A percentile compares a stretch with the other conserved stretches of the same genome.
Conservation (phyloP, 2,888 invertebrate genomes). For the Tenthredo livida region DNA sequence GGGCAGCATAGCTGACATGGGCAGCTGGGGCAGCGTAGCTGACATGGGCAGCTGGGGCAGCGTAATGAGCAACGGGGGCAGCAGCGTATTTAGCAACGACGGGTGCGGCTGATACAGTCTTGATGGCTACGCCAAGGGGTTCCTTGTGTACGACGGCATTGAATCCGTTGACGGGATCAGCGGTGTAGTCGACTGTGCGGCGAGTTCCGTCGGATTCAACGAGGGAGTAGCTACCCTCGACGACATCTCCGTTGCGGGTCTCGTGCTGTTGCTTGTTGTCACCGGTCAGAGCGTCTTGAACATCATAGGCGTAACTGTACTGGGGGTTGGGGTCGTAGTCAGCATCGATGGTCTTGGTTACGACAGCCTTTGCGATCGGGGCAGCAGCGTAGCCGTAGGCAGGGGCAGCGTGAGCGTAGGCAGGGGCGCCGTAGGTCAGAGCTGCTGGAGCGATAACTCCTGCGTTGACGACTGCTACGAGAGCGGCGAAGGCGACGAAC, state of each 20-base stretch:
- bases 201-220: conserved; percentile 66
- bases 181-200: conserved; percentile 66
- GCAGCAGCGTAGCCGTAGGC: conserved; percentile 85
- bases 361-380: conserved; percentile 61
- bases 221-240: conserved; percentile 67
- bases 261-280: conserved; percentile 68
- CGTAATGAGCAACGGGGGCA: conserved; percentile 69
- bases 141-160: conserved; percentile 69
- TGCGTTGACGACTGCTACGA: conserved; percentile 79
- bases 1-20: conserved; percentile 45
- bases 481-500: conserved; percentile 77
- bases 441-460: conserved; percentile 76
- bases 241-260: conserved; percentile 67
- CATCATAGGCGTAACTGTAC: conserved; percentile 67
- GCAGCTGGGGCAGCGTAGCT: conserved; percentile 57
- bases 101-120: conserved; percentile 77
- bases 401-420: conserved; percentile 86
- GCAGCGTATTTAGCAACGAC: conserved; percentile 78
- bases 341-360: conserved; percentile 65
- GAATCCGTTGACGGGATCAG: conserved; percentile 67
- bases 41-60: conserved; percentile 57
- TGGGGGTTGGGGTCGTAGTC: conserved; percentile 69
- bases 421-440: conserved; percentile 76
- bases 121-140: conserved; percentile 65
- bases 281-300: conserved; percentile 67